Percentiles rank a stretch among this genome's conserved stretches.
phyloP scores from a whole-genome alignment of 2,888 invertebrate genomes.

The Parnassius apollo region DNA sequence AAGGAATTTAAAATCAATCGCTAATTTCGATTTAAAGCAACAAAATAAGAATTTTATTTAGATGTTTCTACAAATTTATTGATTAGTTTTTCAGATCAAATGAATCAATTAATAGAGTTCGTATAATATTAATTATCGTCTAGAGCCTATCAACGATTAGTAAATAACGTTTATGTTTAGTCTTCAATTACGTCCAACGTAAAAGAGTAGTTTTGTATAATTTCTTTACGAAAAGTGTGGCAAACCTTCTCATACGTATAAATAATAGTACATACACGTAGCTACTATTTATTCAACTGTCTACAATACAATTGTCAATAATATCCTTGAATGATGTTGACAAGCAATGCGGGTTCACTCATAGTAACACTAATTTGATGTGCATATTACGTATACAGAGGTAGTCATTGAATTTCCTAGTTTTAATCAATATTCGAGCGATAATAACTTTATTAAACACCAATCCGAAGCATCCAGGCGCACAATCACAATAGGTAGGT shows the following conservation, averaged over 20 bases:
- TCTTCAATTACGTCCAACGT: no score
- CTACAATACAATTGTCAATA: constrained; percentile 26
- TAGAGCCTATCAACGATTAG: no score
- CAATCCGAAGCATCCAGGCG: constrained; percentile 44
- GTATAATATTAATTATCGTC: no score
- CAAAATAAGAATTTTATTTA: no score
- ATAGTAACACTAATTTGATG: neutral
- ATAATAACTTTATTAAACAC: constrained; percentile 38
- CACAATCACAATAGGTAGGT: constrained; percentile 32
- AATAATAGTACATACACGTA: constrained; percentile 3
- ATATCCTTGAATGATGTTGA: constrained; percentile 22
- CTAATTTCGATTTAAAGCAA: no score
- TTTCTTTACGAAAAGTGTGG: no score
- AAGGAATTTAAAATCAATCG: no score
- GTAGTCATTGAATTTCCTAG: constrained; percentile 19
- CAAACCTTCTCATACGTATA: neutral
- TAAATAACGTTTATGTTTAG: no score
- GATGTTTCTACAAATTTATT: no score
- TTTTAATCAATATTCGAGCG: constrained; percentile 15
- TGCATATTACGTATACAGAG: constrained; percentile 8
- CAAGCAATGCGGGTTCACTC: constrained; percentile 21
- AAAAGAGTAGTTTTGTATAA: no score
- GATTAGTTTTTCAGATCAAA: no score
- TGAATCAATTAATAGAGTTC: no score
- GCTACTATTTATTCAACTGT: constrained; percentile 29